Percentiles rank a stretch among this genome's conserved stretches.
Conservation (phyloP, 2,888 invertebrate species). For the Arctia plantaginis region DNA sequence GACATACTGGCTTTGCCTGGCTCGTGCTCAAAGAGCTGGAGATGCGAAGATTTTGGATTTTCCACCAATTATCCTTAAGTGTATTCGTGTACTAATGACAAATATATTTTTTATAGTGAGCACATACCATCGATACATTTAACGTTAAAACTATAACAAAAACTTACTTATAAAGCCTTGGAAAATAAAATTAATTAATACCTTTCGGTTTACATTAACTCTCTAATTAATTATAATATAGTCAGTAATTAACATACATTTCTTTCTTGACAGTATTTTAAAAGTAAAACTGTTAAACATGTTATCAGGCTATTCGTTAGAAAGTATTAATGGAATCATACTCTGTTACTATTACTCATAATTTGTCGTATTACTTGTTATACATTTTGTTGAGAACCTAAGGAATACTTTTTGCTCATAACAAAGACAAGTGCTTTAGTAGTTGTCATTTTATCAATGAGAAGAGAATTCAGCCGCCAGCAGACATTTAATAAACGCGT, state of each 20-base stretch:
- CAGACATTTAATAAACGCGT: not conserved
- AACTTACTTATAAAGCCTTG: not conserved
- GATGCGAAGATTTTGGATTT: not conserved
- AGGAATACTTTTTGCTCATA: not conserved
- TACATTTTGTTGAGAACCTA: not conserved
- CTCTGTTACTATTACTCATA: not conserved
- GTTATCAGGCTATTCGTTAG: not conserved
- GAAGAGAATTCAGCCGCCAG: not conserved
- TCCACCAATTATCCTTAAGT: not conserved
- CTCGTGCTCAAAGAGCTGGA: too few species aligned
- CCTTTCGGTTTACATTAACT: not conserved
- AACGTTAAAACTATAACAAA: not conserved
- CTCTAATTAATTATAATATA: conserved; percentile 1
- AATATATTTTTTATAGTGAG: too few species aligned
- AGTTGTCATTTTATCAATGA: not conserved
- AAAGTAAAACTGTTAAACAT: not conserved
- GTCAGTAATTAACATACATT: not conserved
- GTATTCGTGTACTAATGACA: not conserved
- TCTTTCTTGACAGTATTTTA: not conserved
- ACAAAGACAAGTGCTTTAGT: not conserved
- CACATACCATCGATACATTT: not conserved
- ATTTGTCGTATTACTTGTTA: not conserved
- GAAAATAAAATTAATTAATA: not conserved
- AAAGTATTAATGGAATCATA: not conserved
- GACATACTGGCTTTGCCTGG: too few species aligned